Conservation (phyloP, 2,888 invertebrate species). For the Enchytraeus crypticus region DNA sequence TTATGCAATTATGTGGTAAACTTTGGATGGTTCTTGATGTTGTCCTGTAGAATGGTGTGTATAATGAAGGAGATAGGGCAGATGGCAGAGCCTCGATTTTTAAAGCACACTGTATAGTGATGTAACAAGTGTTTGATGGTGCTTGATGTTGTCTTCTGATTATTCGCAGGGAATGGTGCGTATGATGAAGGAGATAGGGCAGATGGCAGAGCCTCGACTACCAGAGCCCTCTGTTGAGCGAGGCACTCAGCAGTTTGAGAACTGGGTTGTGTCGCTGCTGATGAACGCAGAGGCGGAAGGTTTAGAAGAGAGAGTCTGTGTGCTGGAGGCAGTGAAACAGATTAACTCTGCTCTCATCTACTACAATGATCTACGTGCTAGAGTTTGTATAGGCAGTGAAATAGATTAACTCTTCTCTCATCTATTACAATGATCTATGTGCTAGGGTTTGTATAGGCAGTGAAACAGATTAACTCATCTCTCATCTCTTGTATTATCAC, state of each 20-base stretch:
- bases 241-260: constrained; percentile 7
- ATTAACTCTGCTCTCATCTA: constrained; percentile 2
- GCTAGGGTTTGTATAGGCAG: too few relatives aligned
- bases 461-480: too few relatives aligned
- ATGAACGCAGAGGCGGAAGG: not conserved
- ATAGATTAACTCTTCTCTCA: too few relatives aligned
- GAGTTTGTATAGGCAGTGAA: too few relatives aligned
- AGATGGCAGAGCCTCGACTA: not conserved
- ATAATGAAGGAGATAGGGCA: constrained; percentile 2
- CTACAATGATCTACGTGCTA: constrained; percentile 5
- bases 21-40: too few relatives aligned
- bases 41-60: not conserved
- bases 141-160: too few relatives aligned
- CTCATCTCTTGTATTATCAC: too few relatives aligned
- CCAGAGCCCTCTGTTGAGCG: not conserved
- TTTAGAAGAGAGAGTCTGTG: not conserved
- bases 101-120: not conserved
- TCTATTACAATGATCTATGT: too few relatives aligned
- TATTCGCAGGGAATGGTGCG: not conserved
- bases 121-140: constrained; percentile 1
- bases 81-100: not conserved
- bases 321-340: not conserved
- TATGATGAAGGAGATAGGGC: constrained; percentile 3
- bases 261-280: constrained; percentile 3
- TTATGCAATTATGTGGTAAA: not conserved